A percentile compares a stretch with the other conserved stretches of the same genome.
phyloP scores from a whole-genome alignment of 2,797 vertebrate species.

The Mormyrus proboscirostris region DNA sequence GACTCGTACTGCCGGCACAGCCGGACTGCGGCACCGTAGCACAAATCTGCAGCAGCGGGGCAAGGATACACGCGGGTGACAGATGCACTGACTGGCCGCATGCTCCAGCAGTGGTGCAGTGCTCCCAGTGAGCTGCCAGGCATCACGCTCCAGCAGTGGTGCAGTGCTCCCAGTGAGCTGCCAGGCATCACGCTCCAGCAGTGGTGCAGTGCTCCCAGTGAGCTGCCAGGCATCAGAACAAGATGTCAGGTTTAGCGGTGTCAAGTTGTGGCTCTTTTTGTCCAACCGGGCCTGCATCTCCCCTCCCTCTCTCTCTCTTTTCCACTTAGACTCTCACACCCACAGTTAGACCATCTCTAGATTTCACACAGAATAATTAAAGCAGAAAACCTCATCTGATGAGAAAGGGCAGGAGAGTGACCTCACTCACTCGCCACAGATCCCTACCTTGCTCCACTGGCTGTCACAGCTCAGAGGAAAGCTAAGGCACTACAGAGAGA shows the following conservation, averaged over 20 bases:
- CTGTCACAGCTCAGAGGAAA: not conserved
- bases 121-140: too few species aligned
- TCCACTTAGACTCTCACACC: not conserved
- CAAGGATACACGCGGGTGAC: not conserved
- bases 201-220: not conserved
- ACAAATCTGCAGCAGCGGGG: not conserved
- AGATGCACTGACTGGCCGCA: not conserved
- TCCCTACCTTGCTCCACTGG: not conserved
- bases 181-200: not conserved
- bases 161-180: not conserved
- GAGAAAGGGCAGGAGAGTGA: not conserved
- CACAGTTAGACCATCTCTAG: conserved; percentile 12
- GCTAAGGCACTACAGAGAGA: not conserved
- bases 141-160: not conserved
- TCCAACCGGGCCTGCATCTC: not conserved
- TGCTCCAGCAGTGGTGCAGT: not conserved
- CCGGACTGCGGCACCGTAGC: not conserved
- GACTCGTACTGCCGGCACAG: not conserved
- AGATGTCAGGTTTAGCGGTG: not conserved
- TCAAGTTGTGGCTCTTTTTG: not conserved
- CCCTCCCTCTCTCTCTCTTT: not conserved
- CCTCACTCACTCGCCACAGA: not conserved
- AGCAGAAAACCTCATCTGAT: conserved; percentile 24
- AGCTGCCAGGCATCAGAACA: not conserved
- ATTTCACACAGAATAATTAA: conserved; percentile 20